Evolutionary conservation across 2,797 vertebrate species (phyloP).

Genomic region (Poeciliopsis gracilis): DNA sequence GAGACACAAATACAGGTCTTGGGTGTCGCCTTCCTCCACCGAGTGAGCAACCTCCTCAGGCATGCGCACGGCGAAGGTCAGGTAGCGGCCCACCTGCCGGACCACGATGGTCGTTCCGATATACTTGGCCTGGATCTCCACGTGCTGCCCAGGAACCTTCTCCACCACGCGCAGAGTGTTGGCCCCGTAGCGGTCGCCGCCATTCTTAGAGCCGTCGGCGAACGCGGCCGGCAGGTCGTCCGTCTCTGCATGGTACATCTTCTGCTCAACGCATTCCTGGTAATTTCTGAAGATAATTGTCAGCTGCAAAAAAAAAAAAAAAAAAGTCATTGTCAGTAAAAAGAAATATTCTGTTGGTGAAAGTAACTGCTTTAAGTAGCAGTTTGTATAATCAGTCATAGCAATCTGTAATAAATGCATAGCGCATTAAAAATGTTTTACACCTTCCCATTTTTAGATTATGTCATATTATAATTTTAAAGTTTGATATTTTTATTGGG

Average conservation of each 20-base stretch:
- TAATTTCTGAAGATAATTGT: conserved; percentile 99
- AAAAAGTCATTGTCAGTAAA: not conserved
- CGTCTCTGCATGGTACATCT: conserved; percentile 95
- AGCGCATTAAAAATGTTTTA: not conserved
- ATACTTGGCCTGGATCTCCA: conserved; percentile 97
- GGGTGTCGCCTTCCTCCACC: conserved; percentile 90
- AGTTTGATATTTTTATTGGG: not conserved
- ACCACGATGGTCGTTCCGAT: conserved; percentile 97
- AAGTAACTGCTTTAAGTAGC: not conserved
- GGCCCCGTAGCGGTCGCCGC: conserved; percentile 90
- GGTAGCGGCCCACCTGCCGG: conserved; percentile 94
- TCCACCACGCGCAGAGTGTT: conserved; percentile 93
- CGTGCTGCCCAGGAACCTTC: conserved; percentile 92
- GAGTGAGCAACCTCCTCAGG: conserved; percentile 94
- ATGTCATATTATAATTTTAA: not conserved
- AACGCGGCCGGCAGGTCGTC: conserved; percentile 94
- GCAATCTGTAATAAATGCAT: not conserved
- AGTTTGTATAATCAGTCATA: not conserved
- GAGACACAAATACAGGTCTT: conserved; percentile 95
- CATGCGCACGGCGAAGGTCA: conserved; percentile 96
- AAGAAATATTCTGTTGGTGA: not conserved
- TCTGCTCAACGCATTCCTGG: conserved; percentile 97
- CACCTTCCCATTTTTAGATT: not conserved
- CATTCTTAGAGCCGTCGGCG: conserved; percentile 92
- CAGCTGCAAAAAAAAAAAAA: conserved; percentile 77